Conservation (phyloP, 2,797 vertebrate species). For the Protosalanx chinensis region DNA sequence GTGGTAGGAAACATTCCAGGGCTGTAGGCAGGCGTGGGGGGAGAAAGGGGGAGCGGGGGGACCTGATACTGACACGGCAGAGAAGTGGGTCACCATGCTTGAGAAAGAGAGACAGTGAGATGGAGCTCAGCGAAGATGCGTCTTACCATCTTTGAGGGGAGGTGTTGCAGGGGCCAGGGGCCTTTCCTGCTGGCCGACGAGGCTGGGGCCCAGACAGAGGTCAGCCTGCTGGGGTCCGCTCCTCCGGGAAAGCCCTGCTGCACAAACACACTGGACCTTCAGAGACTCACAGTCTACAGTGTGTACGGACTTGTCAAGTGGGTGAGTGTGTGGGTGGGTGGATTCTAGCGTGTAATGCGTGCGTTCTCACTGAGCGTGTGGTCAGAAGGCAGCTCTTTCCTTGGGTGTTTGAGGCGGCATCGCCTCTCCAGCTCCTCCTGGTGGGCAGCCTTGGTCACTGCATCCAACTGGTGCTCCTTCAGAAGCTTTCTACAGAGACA, state of each 20-base stretch:
- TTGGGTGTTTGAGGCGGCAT: constrained; percentile 84
- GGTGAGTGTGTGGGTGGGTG: constrained; percentile 7
- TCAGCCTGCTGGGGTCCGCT: constrained; percentile 70
- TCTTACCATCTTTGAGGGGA: constrained; percentile 57
- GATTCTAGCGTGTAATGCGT: constrained; percentile 6
- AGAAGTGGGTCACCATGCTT: neutral
- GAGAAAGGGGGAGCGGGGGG: neutral
- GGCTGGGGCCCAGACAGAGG: constrained; percentile 80
- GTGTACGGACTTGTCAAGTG: too few relatives aligned
- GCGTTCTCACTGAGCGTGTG: constrained; percentile 77
- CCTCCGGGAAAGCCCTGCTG: constrained; percentile 78
- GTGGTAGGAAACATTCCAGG: too few relatives aligned
- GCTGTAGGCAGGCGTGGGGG: neutral
- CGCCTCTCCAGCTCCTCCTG: constrained; percentile 90
- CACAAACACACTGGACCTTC: neutral
- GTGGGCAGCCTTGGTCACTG: constrained; percentile 91
- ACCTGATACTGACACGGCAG: neutral
- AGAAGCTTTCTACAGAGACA: constrained; percentile 81
- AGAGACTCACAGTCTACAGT: too few relatives aligned
- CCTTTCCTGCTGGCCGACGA: constrained; percentile 67
- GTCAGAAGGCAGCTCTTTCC: constrained; percentile 84
- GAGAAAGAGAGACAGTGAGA: neutral
- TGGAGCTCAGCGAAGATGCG: neutral
- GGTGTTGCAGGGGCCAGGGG: constrained; percentile 25
- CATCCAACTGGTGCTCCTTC: constrained; percentile 90